Percentiles rank a stretch among this genome's conserved stretches.
Conservation (phyloP, 2,113 vertebrate species). For the Hemiscyllium ocellatum region DNA sequence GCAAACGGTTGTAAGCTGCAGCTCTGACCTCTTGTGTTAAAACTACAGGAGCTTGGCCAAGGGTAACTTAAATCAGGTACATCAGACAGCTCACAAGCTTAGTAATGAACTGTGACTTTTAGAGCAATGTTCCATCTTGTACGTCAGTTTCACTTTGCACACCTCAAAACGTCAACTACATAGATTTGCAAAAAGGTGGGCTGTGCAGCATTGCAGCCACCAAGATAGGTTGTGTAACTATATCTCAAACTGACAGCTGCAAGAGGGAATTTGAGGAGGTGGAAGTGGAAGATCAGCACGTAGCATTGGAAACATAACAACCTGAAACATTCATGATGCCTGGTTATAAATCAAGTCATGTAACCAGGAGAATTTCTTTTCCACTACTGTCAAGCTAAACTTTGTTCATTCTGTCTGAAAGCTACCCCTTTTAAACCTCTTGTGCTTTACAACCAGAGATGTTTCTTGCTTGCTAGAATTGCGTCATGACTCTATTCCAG, state of each 20-base stretch:
- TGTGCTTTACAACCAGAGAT: neutral
- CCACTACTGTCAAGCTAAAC: neutral
- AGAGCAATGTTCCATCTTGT: neutral
- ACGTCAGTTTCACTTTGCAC: neutral
- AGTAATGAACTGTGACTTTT: neutral
- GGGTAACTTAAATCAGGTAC: neutral
- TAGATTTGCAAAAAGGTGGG: neutral
- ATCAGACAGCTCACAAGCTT: neutral
- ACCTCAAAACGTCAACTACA: neutral
- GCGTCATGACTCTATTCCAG: neutral
- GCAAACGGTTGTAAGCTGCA: neutral
- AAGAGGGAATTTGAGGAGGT: neutral
- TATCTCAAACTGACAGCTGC: neutral
- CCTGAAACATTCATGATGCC: slow-evolving; percentile 8
- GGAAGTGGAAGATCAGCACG: neutral
- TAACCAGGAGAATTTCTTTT: neutral
- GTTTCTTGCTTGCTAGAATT: neutral
- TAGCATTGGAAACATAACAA: neutral
- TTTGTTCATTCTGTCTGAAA: neutral
- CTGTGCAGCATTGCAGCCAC: neutral
- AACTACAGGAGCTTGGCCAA: neutral
- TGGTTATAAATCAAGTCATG: slow-evolving; percentile 6
- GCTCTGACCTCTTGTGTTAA: neutral
- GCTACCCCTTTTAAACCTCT: neutral
- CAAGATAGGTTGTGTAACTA: neutral